Percentiles rank a stretch among this genome's conserved stretches.
These are phyloP conservation scores for Epirrita christyi DNA, from an alignment of 2,888 invertebrate genomes.

Conservation along the genomic window DNA sequence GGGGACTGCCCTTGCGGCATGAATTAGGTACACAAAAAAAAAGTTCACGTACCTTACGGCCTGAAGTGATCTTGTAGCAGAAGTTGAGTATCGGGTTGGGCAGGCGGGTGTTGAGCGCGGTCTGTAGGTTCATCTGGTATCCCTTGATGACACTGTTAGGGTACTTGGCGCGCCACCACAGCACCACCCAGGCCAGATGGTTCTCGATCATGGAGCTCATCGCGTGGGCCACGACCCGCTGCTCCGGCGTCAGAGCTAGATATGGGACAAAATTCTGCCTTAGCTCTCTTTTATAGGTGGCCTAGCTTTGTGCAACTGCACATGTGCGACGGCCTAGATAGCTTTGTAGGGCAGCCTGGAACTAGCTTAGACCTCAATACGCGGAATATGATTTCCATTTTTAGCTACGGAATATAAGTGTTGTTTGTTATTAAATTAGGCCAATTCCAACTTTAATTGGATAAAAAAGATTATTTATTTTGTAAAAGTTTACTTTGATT, in stretches of 20 bases:
- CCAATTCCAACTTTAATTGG: too few species aligned
- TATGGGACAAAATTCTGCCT: conserved; percentile 43
- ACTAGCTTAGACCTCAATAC: not conserved
- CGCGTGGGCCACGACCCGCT: conserved; percentile 95
- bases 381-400: too few species aligned
- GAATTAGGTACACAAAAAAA: too few species aligned
- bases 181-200: conserved; percentile 95
- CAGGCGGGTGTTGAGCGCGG: conserved; percentile 93
- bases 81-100: conserved; percentile 95
- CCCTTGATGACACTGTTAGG: conserved; percentile 95
- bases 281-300: conserved; percentile 5
- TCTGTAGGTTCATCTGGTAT: conserved; percentile 96
- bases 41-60: conserved; percentile 88
- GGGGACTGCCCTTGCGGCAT: too few species aligned
- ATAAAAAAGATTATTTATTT: too few species aligned
- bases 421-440: too few species aligned
- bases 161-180: conserved; percentile 96
- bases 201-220: conserved; percentile 98
- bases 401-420: too few species aligned
- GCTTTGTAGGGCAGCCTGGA: conserved; percentile 33
- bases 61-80: conserved; percentile 94
- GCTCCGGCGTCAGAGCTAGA: conserved; percentile 90
- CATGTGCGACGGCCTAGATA: conserved; percentile 61
- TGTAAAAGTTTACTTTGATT: too few species aligned
- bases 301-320: conserved; percentile 47